phyloP scores from a whole-genome alignment of 1,140 invertebrate species.

The Tetragnatha versicolor region DNA sequence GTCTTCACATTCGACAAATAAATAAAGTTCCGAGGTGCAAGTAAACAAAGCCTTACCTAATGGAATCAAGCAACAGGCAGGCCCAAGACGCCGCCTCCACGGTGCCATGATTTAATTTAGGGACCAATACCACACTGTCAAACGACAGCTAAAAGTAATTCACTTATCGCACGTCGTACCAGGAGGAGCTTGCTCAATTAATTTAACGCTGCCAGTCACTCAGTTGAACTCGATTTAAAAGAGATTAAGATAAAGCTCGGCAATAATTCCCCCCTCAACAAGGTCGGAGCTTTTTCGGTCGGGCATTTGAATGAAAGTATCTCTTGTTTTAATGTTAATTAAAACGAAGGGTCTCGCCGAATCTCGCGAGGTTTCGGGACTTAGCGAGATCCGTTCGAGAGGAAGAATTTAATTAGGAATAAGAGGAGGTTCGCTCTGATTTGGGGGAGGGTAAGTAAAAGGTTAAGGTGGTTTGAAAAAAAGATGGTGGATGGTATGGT shows the following conservation, averaged over 20 bases:
- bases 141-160: constrained; percentile 6
- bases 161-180: constrained; percentile 1
- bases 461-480: no score
- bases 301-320: constrained; percentile 2
- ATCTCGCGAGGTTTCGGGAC: no score
- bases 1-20: no score
- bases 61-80: no score
- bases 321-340: constrained; percentile 1
- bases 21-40: no score
- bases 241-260: constrained; percentile 12
- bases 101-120: background rate
- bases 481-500: no score
- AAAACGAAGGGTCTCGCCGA: background rate
- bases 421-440: no score
- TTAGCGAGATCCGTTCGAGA: no score
- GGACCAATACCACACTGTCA: background rate
- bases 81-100: background rate
- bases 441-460: no score
- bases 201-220: constrained; percentile 11
- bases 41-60: no score
- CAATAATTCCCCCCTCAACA: background rate
- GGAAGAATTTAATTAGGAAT: no score
- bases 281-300: background rate
- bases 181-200: constrained; percentile 3
- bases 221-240: constrained; percentile 4